Evolutionary conservation across 1,140 invertebrate genomes (phyloP).

Genomic region (Scaptomyza hsui): DNA sequence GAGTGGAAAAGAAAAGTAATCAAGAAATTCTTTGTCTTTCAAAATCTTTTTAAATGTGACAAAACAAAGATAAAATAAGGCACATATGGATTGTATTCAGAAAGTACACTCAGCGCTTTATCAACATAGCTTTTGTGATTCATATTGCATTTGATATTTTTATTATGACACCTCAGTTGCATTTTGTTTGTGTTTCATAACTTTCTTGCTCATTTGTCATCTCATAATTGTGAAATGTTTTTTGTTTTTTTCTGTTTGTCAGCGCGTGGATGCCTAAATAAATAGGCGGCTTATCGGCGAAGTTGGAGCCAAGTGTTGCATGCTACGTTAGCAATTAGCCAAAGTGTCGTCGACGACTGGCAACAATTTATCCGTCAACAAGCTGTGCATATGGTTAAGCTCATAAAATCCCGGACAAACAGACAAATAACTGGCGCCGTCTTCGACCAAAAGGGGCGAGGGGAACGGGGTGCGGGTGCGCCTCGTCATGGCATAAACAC

Average conservation of each 20-base stretch:
- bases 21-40: not conserved
- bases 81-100: not conserved
- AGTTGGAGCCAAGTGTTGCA: conserved; percentile 44
- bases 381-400: conserved; percentile 58
- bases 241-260: not conserved
- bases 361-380: conserved; percentile 33
- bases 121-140: conserved; percentile 3
- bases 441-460: conserved; percentile 23
- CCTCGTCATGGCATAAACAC: conserved; percentile 18
- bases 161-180: not conserved
- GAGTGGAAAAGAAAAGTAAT: too few relatives aligned
- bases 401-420: conserved; percentile 55
- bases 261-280: not conserved
- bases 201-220: not conserved
- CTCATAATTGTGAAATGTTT: not conserved
- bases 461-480: conserved; percentile 52
- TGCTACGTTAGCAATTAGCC: conserved; percentile 71
- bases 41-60: not conserved
- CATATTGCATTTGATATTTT: conserved; percentile 3
- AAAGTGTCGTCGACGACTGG: conserved; percentile 56
- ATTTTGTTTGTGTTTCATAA: not conserved
- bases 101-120: conserved; percentile 1
- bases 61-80: not conserved
- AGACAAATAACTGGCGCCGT: conserved; percentile 57
- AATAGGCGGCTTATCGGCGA: conserved; percentile 38